Conservation (phyloP, 2,888 invertebrate species). For the Morinoia aosen region DNA sequence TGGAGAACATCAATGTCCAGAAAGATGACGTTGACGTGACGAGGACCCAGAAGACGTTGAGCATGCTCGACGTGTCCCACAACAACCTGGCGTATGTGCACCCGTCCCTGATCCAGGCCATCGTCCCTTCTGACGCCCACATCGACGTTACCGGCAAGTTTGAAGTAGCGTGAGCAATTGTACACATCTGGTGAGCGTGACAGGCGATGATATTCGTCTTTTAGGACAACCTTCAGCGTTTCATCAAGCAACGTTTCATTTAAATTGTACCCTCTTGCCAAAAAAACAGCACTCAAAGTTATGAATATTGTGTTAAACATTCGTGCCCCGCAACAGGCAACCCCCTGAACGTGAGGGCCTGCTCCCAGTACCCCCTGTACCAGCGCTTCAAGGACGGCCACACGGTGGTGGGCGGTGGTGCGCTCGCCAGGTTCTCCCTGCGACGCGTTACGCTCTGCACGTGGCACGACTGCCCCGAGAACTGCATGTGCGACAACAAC, state of each 20-base stretch:
- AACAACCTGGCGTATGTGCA: background rate
- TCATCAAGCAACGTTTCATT: too few relatives aligned
- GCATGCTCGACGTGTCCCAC: background rate
- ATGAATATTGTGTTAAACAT: background rate
- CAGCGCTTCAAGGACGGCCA: background rate
- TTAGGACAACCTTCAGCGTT: too few relatives aligned
- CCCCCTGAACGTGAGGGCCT: background rate
- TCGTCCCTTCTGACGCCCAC: background rate
- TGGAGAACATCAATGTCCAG: constrained; percentile 4
- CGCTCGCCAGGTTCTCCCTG: background rate
- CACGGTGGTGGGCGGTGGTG: background rate
- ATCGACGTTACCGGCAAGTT: constrained; percentile 13
- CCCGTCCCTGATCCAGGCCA: background rate
- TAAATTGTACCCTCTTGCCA: too few relatives aligned
- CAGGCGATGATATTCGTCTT: too few relatives aligned
- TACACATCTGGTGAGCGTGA: background rate
- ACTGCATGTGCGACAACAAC: background rate
- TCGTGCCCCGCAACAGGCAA: background rate
- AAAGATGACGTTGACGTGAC: background rate
- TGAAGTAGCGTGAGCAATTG: background rate
- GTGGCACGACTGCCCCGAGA: background rate
- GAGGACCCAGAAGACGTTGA: background rate
- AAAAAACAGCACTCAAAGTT: background rate
- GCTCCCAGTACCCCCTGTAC: constrained; percentile 15
- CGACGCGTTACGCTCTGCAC: background rate